Conservation (phyloP, 2,797 vertebrate genomes). For the Rhincodon typus region DNA sequence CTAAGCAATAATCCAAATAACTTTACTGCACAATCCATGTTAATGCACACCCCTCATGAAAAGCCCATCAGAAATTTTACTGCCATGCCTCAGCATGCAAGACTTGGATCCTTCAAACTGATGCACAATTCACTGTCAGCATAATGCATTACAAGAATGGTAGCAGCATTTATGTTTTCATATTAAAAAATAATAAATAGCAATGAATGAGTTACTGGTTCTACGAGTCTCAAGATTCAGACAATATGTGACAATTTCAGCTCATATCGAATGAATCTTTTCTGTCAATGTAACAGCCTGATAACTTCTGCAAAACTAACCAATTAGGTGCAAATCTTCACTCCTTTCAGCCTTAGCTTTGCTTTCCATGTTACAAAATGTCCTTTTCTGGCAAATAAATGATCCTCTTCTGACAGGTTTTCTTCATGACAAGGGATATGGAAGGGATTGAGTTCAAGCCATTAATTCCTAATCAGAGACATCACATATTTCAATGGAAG, state of each 20-base stretch:
- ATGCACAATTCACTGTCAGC: neutral
- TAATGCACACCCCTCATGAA: neutral
- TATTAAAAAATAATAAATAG: neutral
- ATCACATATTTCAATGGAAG: constrained; percentile 40
- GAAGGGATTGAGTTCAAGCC: constrained; percentile 46
- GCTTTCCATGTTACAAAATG: neutral
- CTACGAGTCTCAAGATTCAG: neutral
- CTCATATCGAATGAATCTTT: neutral
- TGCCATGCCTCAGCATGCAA: neutral
- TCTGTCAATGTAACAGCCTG: neutral
- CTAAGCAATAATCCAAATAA: neutral
- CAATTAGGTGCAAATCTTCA: neutral
- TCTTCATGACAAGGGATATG: constrained; percentile 52
- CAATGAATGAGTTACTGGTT: neutral
- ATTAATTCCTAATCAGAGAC: constrained; percentile 47
- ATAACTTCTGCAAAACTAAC: neutral
- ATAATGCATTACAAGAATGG: neutral
- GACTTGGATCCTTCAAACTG: neutral
- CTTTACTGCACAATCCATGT: neutral
- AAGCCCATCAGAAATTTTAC: neutral
- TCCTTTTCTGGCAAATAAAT: constrained; percentile 50
- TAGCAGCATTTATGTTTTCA: neutral
- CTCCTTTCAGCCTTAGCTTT: neutral
- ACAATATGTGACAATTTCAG: neutral
- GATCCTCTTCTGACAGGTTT: constrained; percentile 54